Conservation (phyloP, 37 sponge, comb jelly and placozoan genomes). For the Spongia lamella region DNA sequence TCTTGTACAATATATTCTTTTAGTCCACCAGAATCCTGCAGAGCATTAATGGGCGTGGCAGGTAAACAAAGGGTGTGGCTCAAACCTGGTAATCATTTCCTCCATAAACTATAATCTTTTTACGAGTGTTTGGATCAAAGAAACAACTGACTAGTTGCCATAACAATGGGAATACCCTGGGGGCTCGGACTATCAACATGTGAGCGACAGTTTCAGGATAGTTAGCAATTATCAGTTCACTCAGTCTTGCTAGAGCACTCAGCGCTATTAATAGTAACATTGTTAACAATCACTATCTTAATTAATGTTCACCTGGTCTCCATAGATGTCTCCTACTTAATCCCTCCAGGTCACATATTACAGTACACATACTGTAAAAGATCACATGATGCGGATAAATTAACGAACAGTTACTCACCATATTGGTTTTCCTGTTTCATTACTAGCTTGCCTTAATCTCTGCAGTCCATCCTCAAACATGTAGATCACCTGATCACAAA, state of each 20-base stretch:
- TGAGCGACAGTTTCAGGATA: constrained; percentile 46
- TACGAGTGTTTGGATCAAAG: constrained; percentile 39
- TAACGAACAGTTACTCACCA: not conserved
- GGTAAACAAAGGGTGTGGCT: constrained; percentile 9
- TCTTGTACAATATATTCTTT: constrained; percentile 18
- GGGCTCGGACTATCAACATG: constrained; percentile 31
- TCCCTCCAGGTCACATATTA: constrained; percentile 49
- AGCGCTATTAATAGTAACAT: constrained; percentile 21
- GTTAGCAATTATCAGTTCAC: constrained; percentile 29
- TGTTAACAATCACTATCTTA: no score
- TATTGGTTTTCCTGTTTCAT: not conserved
- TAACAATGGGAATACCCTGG: constrained; percentile 21
- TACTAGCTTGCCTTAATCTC: not conserved
- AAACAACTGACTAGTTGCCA: constrained; percentile 43
- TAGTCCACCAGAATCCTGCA: constrained; percentile 23
- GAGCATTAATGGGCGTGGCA: no score
- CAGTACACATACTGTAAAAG: constrained; percentile 41
- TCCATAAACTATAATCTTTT: constrained; percentile 41
- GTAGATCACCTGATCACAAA: constrained; percentile 14
- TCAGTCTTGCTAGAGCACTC: constrained; percentile 1
- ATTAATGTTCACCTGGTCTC: constrained; percentile 36
- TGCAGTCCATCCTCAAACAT: constrained; percentile 19
- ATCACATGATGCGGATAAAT: not conserved
- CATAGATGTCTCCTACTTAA: constrained; percentile 42
- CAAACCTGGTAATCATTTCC: constrained; percentile 43